Evolutionary conservation across 2,113 vertebrate genomes (phyloP), one percentile per base, ranked within the genome.

Genomic region (Meles meles): DNA sequence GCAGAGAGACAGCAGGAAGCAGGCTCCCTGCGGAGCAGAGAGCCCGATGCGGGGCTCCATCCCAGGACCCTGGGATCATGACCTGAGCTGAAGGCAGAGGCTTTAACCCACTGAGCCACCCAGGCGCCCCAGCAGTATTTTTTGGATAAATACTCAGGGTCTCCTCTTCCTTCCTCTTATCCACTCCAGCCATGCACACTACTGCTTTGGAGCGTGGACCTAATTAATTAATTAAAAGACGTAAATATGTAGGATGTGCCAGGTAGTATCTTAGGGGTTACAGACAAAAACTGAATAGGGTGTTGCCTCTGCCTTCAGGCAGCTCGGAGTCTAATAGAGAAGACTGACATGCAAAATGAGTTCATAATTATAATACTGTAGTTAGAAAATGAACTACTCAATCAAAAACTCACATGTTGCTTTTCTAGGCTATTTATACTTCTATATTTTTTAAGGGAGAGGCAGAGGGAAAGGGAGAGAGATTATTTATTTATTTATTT

Each of bases 211-310:
- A 71, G 59, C 34, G 63, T 84, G 61, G 49, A 85, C 37, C 91
- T 92, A 90, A 88, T 82, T 52, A 86, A 82, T 79, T 39, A 81
- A n/a, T 59, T 93, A 85, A 96, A 96, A 96, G 10, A n/a, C 71
- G 18, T 47, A 34, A 55, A 4, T 79, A 69, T 13, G 7, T 92
- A 47, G 37, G 17, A 39, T 34, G 52, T 80, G 11, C 27, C 34
- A 77, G 74, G 65, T 4, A 91, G 2, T 76, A 7, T 81, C n/a
- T 94, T 72, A 52, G 55, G 57, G 63, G 67, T 20, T 65, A 69
- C 2, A 61, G 79, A 72, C 44, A 59, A 88, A 74, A 81, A 44
- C 5, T 1, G 10, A 92, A 71, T 29, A 67, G 65, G 25, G 34
- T 52, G 3, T 65, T 49, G n/a, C 13, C 77, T 93, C 63, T 69